Conservation (phyloP, 2,888 invertebrate genomes). For the Pherbina coryleti region DNA sequence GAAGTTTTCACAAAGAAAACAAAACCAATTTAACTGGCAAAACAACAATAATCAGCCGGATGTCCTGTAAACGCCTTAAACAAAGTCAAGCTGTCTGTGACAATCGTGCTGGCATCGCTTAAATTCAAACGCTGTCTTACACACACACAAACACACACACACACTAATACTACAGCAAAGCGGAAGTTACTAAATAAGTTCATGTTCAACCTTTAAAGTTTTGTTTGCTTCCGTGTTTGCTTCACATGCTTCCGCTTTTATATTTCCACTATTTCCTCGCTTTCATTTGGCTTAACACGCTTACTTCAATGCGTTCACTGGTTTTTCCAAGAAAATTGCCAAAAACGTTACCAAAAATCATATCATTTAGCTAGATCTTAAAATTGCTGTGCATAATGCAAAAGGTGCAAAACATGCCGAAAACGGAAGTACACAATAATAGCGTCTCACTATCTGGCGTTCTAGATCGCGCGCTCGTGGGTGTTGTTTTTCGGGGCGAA, state of each 20-base stretch:
- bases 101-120: no score
- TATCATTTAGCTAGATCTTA: background rate
- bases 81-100: no score
- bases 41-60: background rate
- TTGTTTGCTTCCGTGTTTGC: conserved; percentile 7
- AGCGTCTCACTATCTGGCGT: background rate
- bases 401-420: background rate
- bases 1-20: background rate
- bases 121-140: no score
- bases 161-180: no score
- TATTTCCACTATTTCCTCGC: background rate
- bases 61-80: background rate
- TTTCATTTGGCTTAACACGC: background rate
- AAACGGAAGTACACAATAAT: background rate
- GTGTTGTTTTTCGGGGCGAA: background rate
- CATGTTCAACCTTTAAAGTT: conserved; percentile 15
- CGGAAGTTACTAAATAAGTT: conserved; percentile 4
- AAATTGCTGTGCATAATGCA: background rate
- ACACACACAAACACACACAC: no score
- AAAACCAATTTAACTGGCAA: background rate
- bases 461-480: background rate
- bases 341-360: background rate
- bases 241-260: background rate
- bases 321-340: background rate
- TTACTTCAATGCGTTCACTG: background rate